Evolutionary conservation across 2,113 vertebrate genomes (phyloP), one percentile per base, ranked within the genome.

Genomic region (Megalops atlanticus): DNA sequence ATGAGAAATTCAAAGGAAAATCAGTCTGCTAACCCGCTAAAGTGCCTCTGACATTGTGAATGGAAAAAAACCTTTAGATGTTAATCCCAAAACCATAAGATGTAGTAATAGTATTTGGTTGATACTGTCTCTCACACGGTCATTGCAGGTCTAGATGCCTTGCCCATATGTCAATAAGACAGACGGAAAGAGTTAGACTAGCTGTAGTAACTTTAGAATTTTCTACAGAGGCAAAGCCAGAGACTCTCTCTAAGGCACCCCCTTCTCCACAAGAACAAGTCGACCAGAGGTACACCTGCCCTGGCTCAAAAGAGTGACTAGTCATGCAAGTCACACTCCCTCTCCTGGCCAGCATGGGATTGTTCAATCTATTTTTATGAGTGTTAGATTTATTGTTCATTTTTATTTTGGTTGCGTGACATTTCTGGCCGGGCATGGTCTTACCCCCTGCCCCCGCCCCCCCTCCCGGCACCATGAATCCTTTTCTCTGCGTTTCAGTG

Each of bases 41-140:
- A 64, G 58, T 64, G 58, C 58, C 58, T 64, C 58, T 54, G 58
- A 64, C 58, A 31, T 64, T 64, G 24, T 31, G 58, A 64, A 64
- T 64, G n/a, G 58, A 27, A 64, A 64, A 58, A 24, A 58, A 31
- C 0, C 58, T 64, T 27, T 64, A 64, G n/a, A 64, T 64, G 58
- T n/a, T n/a, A 21, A 2, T 10, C 24, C 58, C 21, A 64, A 64
- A 64, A n/a, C 58, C 58, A 27, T 64, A 31, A 64, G 43, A 45
- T 10, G 43, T 45, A 45, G 43, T 10, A 10, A 45, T 45, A 14
- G 43, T 10, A 14, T 45, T 6, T 10, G 58, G 58, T n/a, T n/a
- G 8, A 64, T 64, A 10, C 58, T 27, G 58, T 64, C 58, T 64
- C 58, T 64, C 58, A 11, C 58, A 64, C n/a, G 1, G 21, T 64